These are phyloP conservation scores for Cynopterus brachyotis DNA, from an alignment of 2,113 vertebrate genomes.

Conservation along the genomic window DNA sequence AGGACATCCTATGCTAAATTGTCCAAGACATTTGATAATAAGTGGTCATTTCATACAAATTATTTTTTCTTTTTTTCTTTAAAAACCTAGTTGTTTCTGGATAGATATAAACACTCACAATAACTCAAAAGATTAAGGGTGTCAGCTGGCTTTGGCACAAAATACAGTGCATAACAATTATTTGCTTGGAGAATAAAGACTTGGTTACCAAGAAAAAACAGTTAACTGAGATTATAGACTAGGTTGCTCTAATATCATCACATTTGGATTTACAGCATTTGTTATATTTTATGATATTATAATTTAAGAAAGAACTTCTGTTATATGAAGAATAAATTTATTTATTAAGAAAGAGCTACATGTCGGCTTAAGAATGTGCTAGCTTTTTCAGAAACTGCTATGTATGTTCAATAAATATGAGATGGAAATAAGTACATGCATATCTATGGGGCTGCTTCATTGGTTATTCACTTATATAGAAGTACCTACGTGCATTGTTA, in stretches of 20 bases:
- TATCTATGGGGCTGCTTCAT: neutral
- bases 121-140: neutral
- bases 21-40: slow-evolving; percentile 2
- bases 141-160: neutral
- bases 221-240: neutral
- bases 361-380: neutral
- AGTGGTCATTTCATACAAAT: neutral
- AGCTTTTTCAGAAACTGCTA: neutral
- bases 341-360: neutral
- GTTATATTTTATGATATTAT: neutral
- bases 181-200: neutral
- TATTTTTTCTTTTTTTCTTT: neutral
- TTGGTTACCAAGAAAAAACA: neutral
- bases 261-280: neutral
- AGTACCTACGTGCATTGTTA: neutral
- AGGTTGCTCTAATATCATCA: neutral
- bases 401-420: neutral
- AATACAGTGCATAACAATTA: neutral
- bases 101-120: neutral
- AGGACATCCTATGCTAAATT: neutral
- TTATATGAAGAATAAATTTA: neutral
- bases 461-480: slow-evolving; percentile 16
- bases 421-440: neutral
- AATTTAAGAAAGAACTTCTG: neutral
- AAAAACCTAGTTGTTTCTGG: neutral